Evolutionary conservation across 2,888 invertebrate genomes (phyloP), one percentile per base, ranked within the genome.

Genomic region (Agrilus cyanescens): DNA sequence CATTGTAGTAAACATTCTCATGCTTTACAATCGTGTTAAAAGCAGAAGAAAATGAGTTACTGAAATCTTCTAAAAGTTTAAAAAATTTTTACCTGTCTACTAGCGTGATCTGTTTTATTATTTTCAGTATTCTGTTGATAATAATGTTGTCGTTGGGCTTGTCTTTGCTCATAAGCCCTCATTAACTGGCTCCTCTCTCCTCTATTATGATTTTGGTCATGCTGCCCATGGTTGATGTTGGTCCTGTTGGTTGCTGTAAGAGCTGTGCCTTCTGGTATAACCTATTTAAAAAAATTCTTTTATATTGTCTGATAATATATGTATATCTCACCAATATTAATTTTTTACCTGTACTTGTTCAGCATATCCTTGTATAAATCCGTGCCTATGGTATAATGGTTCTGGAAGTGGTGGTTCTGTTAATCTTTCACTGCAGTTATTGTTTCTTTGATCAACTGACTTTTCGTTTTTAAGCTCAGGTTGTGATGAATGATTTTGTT

Each of bases 51-150:
- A n/a, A n/a, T n/a, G n/a, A n/a, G n/a, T n/a, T n/a, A n/a, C n/a
- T n/a, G n/a, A n/a, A n/a, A n/a, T n/a, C n/a, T n/a, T n/a, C n/a
- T n/a, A n/a, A n/a, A n/a, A n/a, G n/a, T n/a, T n/a, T n/a, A n/a
- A n/a, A n/a, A n/a, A n/a, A n/a, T n/a, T n/a, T n/a, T n/a, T 51
- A 67, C 66, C 60, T 66, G 65, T 54, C 62, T 56, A 39, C 60
- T 56, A 47, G 65, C 62, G 47, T 66, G 62, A 46, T 72, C 70
- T 48, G 71, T 69, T 40, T 64, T 57, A 51, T 65, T 66, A 48
- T 74, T 72, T 42, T 68, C 58, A 34, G 74, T 75, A 33, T 76
- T 75, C 3, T 68, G 59, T 2, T 74, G 75, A 56, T 77, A 78
- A 43, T 73, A 72, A 1, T 75, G 73, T 42, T 74, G 72, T 37